A percentile compares a stretch with the other conserved stretches of the same genome.
Evolutionary conservation across 2,797 vertebrate species (phyloP).

Genomic region (Esox lucius): DNA sequence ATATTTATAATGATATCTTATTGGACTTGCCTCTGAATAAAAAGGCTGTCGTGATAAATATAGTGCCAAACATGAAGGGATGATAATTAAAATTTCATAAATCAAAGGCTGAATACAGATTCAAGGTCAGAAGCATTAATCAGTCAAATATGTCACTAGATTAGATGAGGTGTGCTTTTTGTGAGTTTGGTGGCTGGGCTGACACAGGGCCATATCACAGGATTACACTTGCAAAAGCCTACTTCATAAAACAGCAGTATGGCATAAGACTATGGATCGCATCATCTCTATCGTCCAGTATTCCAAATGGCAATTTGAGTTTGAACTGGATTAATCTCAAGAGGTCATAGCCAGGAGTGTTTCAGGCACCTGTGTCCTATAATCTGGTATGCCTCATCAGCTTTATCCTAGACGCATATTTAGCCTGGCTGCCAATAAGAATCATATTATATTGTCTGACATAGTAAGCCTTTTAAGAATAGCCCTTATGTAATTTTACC

Average conservation of each 20-base stretch:
- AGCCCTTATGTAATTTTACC: constrained; percentile 3
- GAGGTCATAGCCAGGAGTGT: constrained; percentile 34
- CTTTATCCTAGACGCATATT: constrained; percentile 20
- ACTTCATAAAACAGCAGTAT: not conserved
- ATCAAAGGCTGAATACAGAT: constrained; percentile 26
- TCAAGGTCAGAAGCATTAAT: constrained; percentile 36
- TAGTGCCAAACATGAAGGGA: constrained; percentile 16
- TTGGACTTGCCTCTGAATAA: constrained; percentile 18
- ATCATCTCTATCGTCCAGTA: not conserved
- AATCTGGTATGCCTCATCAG: constrained; percentile 30
- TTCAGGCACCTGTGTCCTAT: constrained; percentile 35
- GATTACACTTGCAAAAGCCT: not conserved
- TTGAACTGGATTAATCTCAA: constrained; percentile 29
- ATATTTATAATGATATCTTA: constrained; percentile 11
- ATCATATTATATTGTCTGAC: constrained; percentile 6
- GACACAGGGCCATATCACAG: not conserved
- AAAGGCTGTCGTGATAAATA: constrained; percentile 21
- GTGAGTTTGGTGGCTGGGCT: not conserved
- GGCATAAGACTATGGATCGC: not conserved
- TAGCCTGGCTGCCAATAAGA: not conserved
- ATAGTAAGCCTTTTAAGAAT: not conserved
- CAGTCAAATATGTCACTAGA: constrained; percentile 36
- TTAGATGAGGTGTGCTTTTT: constrained; percentile 20
- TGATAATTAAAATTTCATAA: constrained; percentile 37
- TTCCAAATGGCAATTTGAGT: not conserved